phyloP scores from a whole-genome alignment of 2,113 vertebrate genomes.

The Asarcornis scutulata region DNA sequence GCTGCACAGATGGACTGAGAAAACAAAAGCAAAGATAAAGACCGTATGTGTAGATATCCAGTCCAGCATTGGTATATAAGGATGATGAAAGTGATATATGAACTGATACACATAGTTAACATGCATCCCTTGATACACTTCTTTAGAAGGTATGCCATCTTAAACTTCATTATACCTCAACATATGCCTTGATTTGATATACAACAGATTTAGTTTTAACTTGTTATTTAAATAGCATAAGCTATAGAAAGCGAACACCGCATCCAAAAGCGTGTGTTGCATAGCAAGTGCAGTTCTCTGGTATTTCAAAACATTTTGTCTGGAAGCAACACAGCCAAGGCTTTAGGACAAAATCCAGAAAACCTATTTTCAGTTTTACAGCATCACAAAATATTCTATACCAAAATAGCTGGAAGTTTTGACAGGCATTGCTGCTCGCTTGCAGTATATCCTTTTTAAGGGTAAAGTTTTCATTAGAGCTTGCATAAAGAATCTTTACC shows the following conservation, averaged over 20 bases:
- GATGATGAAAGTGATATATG: not conserved
- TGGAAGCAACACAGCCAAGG: not conserved
- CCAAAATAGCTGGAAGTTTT: not conserved
- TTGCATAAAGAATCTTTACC: not conserved
- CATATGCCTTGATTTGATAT: not conserved
- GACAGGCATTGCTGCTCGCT: not conserved
- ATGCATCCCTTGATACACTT: not conserved
- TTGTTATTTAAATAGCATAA: slow-evolving; percentile 2
- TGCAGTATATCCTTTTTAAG: not conserved
- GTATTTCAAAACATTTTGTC: not conserved
- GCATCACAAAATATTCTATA: not conserved
- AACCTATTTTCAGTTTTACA: not conserved
- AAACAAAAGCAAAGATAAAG: not conserved
- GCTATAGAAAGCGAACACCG: not conserved
- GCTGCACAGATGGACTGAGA: slow-evolving; percentile 93
- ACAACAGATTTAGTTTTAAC: slow-evolving; percentile 19
- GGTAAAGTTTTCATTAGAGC: not conserved
- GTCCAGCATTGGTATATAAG: not conserved
- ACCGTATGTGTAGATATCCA: not conserved
- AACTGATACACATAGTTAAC: not conserved
- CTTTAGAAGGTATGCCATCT: not conserved
- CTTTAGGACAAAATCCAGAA: not conserved
- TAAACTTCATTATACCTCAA: not conserved
- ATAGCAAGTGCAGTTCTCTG: not conserved
- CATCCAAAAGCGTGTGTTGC: not conserved